Conservation (phyloP, 2,888 invertebrate genomes). For the Dugesia japonica region DNA sequence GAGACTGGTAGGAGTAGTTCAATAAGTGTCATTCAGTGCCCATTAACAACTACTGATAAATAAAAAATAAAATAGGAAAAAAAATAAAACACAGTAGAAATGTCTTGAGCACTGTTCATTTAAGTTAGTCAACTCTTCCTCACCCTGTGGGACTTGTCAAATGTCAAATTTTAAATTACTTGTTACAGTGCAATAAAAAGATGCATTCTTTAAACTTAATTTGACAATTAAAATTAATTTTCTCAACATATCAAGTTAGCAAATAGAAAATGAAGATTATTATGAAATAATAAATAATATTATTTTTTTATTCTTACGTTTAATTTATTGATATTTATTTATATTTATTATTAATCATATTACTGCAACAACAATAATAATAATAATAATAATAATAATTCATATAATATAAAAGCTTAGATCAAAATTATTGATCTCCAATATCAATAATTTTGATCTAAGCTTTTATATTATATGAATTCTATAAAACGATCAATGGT, state of each 20-base stretch:
- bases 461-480: too few relatives aligned
- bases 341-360: too few relatives aligned
- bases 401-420: too few relatives aligned
- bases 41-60: conserved; percentile 4
- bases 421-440: too few relatives aligned
- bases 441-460: too few relatives aligned
- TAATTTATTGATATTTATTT: too few relatives aligned
- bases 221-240: conserved; percentile 15
- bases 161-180: conserved; percentile 6
- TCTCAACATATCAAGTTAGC: neutral
- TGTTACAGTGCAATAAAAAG: conserved; percentile 20
- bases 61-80: conserved; percentile 5
- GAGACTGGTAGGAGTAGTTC: neutral
- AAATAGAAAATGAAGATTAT: too few relatives aligned
- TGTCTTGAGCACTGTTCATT: conserved; percentile 13
- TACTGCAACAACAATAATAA: too few relatives aligned
- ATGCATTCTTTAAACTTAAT: conserved; percentile 13
- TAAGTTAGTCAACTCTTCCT: neutral
- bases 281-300: too few relatives aligned
- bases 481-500: too few relatives aligned
- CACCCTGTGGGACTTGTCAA: neutral
- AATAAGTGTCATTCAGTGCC: neutral
- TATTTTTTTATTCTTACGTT: too few relatives aligned
- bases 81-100: neutral
- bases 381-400: too few relatives aligned